A percentile compares a stretch with the other conserved stretches of the same genome.
Evolutionary conservation across 2,797 vertebrate genomes (phyloP).

Genomic region (Selene dorsalis): DNA sequence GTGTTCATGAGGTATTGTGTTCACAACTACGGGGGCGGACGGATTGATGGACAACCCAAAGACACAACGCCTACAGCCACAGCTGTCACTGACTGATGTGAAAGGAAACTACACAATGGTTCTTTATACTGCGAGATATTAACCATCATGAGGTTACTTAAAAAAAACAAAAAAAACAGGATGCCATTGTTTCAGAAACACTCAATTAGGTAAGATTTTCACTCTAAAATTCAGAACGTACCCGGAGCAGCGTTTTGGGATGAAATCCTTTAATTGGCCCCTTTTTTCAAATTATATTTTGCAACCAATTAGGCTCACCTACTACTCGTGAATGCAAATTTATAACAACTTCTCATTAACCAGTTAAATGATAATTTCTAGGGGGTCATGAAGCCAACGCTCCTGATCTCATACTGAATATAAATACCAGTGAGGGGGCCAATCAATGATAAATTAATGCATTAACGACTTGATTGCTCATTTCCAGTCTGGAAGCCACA

Average conservation of each 20-base stretch:
- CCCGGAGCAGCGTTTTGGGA: constrained; percentile 17
- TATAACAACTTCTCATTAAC: constrained; percentile 73
- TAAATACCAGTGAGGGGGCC: constrained; percentile 64
- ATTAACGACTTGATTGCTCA: constrained; percentile 50
- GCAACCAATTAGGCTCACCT: constrained; percentile 62
- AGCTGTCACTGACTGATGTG: not conserved
- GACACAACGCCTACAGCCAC: not conserved
- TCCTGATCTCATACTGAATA: constrained; percentile 72
- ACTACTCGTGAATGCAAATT: constrained; percentile 72
- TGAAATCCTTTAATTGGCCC: constrained; percentile 51
- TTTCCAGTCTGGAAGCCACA: constrained; percentile 45
- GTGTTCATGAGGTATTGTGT: not conserved
- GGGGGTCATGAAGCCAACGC: constrained; percentile 63
- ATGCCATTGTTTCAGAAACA: constrained; percentile 7
- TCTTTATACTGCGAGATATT: constrained; percentile 3
- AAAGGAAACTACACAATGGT: not conserved
- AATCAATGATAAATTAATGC: constrained; percentile 71
- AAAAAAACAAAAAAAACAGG: constrained; percentile 14
- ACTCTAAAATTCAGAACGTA: not conserved
- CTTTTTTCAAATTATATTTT: constrained; percentile 57
- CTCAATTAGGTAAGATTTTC: constrained; percentile 18
- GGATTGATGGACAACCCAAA: not conserved
- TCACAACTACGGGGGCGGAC: not conserved
- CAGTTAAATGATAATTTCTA: constrained; percentile 67
- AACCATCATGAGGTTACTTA: constrained; percentile 11